Evolutionary conservation across 2,113 vertebrate genomes (phyloP).

Genomic region (Protobothrops mucrosquamatus): DNA sequence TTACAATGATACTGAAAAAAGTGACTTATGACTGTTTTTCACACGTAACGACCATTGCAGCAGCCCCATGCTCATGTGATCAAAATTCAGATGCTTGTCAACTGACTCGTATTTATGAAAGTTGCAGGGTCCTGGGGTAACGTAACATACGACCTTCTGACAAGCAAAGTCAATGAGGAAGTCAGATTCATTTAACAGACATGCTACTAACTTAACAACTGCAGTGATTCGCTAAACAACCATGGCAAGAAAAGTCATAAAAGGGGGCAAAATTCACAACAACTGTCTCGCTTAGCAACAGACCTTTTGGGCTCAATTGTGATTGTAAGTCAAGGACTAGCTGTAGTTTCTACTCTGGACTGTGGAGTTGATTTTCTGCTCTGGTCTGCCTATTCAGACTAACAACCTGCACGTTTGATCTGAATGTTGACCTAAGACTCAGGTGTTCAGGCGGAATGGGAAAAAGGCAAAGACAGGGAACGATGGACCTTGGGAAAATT

Average conservation of each 20-base stretch:
- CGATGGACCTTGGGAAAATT: neutral
- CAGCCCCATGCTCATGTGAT: too few relatives aligned
- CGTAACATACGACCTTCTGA: too few relatives aligned
- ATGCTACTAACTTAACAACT: too few relatives aligned
- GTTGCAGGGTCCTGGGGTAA: too few relatives aligned
- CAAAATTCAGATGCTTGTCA: too few relatives aligned
- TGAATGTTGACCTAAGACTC: neutral
- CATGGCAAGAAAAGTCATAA: too few relatives aligned
- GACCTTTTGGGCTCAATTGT: neutral
- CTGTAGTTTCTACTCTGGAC: neutral
- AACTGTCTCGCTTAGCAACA: neutral
- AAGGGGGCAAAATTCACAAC: neutral
- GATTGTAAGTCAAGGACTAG: neutral
- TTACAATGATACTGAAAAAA: neutral
- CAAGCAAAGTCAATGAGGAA: too few relatives aligned
- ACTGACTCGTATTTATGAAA: too few relatives aligned
- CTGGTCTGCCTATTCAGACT: neutral
- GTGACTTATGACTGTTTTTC: too few relatives aligned
- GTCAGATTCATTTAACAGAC: too few relatives aligned
- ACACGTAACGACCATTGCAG: too few relatives aligned
- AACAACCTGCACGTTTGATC: neutral
- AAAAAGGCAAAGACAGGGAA: neutral
- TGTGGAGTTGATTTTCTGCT: neutral
- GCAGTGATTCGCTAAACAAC: too few relatives aligned
- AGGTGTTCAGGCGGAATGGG: neutral